Evolutionary conservation across 2,888 invertebrate genomes (phyloP).

Genomic region (Cataglyphis cursor): DNA sequence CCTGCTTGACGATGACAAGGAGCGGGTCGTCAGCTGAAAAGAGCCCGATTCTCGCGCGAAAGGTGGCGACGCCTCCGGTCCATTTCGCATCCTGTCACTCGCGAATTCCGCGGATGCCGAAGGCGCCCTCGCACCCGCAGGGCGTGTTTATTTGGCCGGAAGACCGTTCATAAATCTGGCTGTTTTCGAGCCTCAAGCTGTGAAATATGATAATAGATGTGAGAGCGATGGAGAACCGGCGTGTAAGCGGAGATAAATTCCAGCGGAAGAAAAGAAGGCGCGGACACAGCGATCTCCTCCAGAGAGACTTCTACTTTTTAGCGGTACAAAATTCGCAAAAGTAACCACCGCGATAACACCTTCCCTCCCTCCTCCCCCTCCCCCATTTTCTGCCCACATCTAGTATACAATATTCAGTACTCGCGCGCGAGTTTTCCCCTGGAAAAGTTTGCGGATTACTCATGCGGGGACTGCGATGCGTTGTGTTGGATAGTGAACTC

Average conservation of each 20-base stretch:
- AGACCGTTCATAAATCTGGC: conserved; percentile 85
- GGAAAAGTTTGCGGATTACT: conserved; percentile 84
- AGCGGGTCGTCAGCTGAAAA: conserved; percentile 58
- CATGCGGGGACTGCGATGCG: conserved; percentile 78
- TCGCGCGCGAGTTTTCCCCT: conserved; percentile 72
- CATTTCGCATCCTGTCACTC: conserved; percentile 84
- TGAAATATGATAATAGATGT: conserved; percentile 84
- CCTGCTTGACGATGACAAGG: conserved; percentile 55
- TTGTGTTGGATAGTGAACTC: conserved; percentile 77
- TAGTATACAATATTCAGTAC: conserved; percentile 52
- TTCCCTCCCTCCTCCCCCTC: not conserved
- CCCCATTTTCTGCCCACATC: conserved; percentile 5
- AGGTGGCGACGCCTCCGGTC: conserved; percentile 67
- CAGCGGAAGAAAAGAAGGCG: conserved; percentile 57
- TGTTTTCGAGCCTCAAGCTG: conserved; percentile 82
- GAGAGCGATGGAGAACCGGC: conserved; percentile 77
- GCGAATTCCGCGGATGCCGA: conserved; percentile 75
- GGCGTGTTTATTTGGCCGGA: conserved; percentile 83
- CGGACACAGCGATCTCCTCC: conserved; percentile 57
- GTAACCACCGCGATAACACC: conserved; percentile 61
- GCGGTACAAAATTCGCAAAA: conserved; percentile 58
- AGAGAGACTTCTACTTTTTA: conserved; percentile 65
- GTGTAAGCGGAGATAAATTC: conserved; percentile 79
- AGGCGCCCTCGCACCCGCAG: conserved; percentile 61
- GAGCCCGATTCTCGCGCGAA: conserved; percentile 60